Base-by-base conservation (phyloP, 1,140 invertebrate genomes). In the Philotrypesis tridentata region DNA sequence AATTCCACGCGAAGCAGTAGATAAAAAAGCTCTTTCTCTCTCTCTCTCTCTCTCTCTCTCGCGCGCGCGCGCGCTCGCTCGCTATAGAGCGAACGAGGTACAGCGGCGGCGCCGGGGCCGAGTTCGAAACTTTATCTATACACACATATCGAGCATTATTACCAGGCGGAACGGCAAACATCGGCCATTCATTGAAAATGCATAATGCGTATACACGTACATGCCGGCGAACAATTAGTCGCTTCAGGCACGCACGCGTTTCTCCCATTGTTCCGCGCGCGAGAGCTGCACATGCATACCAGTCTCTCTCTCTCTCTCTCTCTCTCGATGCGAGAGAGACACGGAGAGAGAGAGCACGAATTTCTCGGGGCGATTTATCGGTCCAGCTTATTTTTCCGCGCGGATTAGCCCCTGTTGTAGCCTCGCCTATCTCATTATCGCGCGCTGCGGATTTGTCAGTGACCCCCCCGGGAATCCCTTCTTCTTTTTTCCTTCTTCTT, bases 381-480 rank as follows among this genome's bases (percentile, higher is more conserved):
- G 61, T 9, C 23, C 17, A 55, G 2, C 61, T 65, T 65, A n/a
- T n/a, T 65, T 65, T 65, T 23, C 25, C 5, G 8, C 37, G n/a
- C 14, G 31, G 29, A 74, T 74, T 60, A 74, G 17, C 72, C 27
- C n/a, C 60, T 74, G 60, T 7, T 25, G n/a, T 60, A 55, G 27
- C 71, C n/a, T 48, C 31, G 27, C 40, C 79, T 65, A 80, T 80
- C 71, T 80, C 79, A 80, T 80, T 80, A 80, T 80, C 79, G 60
- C 79, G 12, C 48, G 60, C n/a, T 60, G 79, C 71, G 79, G 25
- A 80, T 80, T 80, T 73, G 70, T 80, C 78, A 73, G 76, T 78
- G 65, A 37, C 33, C 33, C 48, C 17, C 48, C 48, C 17, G 21
- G 48, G 7, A 55, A n/a, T 11, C 40, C 9, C 8, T 2, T 43